These are phyloP conservation scores for Ammodytes dubius DNA, from an alignment of 2,113 vertebrate species.

Conservation along the genomic window DNA sequence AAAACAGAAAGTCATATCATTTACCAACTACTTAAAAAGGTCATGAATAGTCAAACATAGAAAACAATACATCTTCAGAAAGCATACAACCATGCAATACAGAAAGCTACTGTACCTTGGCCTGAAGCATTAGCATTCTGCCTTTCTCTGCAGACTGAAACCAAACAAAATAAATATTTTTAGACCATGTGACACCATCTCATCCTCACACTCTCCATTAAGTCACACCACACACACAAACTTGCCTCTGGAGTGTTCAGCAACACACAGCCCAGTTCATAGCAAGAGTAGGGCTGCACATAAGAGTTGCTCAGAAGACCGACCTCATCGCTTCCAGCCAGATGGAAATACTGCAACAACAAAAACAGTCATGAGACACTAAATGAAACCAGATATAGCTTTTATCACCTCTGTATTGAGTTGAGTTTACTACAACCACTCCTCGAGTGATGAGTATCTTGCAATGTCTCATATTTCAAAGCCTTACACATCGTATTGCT, in stretches of 20 bases:
- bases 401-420: not conserved
- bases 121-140: constrained; percentile 91
- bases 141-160: constrained; percentile 90
- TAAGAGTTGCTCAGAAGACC: constrained; percentile 91
- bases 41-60: not conserved
- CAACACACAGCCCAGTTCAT: constrained; percentile 93
- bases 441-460: not conserved
- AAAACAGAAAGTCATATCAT: not conserved
- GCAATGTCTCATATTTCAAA: not conserved
- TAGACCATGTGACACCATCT: constrained; percentile 19
- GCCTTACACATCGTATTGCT: not conserved
- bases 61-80: not conserved
- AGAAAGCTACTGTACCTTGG: constrained; percentile 87
- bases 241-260: constrained; percentile 90
- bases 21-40: not conserved
- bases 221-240: not conserved
- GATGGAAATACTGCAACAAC: constrained; percentile 88
- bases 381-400: not conserved
- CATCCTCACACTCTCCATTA: not conserved
- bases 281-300: constrained; percentile 93
- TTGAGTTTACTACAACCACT: too few relatives aligned
- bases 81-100: not conserved
- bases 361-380: not conserved
- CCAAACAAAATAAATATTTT: constrained; percentile 33
- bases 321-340: constrained; percentile 90